These are phyloP conservation scores for Anguilla pacifica DNA, from an alignment of 2,797 vertebrate species.

Conservation along the genomic window DNA sequence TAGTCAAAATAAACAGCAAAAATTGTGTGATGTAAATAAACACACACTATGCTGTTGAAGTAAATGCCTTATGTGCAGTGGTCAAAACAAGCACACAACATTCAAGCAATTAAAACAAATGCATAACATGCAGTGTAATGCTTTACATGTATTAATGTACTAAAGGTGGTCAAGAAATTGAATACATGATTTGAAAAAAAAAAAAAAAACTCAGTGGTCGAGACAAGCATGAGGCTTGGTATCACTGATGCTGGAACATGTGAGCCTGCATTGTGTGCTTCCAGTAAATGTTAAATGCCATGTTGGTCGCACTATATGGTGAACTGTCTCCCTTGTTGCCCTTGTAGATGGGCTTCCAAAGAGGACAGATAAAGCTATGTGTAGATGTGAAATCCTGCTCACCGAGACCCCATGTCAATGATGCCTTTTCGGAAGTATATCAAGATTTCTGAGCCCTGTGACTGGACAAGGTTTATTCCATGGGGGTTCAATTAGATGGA, in stretches of 20 bases:
- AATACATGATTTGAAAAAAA: background rate
- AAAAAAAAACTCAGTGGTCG: background rate
- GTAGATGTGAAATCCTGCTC: constrained; percentile 43
- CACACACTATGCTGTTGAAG: background rate
- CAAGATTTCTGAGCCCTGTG: constrained; percentile 52
- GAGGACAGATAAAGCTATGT: constrained; percentile 35
- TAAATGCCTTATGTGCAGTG: background rate
- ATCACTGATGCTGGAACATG: background rate
- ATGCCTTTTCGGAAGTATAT: constrained; percentile 55
- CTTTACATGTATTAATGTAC: background rate
- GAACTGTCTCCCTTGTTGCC: constrained; percentile 11
- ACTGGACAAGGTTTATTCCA: constrained; percentile 57
- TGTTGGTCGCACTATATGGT: background rate
- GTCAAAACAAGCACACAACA: background rate
- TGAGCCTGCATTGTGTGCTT: background rate
- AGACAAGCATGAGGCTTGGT: background rate
- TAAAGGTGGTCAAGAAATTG: background rate
- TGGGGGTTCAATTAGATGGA: constrained; percentile 60
- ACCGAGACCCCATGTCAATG: constrained; percentile 47
- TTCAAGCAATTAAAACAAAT: background rate
- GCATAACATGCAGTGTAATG: background rate
- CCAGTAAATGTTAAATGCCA: background rate
- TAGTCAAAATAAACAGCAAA: background rate
- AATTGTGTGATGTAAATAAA: background rate
- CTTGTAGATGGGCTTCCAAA: constrained; percentile 19